These are phyloP conservation scores for Lamprologus callipterus DNA, from an alignment of 2,113 vertebrate species.

Conservation along the genomic window DNA sequence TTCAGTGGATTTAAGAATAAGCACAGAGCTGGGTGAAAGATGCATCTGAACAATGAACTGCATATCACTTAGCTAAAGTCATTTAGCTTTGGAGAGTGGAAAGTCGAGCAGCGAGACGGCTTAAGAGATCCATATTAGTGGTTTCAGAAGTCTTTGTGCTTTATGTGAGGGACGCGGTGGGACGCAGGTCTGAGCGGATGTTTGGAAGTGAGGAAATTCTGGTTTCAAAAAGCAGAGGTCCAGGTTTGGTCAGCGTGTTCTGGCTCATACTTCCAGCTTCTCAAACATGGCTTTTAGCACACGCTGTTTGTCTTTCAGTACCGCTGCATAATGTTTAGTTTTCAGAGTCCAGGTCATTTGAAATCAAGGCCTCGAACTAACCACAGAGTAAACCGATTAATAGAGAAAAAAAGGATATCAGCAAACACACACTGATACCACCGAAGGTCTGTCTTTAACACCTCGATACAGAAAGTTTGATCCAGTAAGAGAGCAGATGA, in stretches of 20 bases:
- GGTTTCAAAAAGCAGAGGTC: neutral
- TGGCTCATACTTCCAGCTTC: neutral
- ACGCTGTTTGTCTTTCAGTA: neutral
- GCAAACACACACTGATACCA: neutral
- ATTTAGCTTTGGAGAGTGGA: neutral
- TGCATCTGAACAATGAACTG: neutral
- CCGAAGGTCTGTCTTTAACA: neutral
- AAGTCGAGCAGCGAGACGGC: neutral
- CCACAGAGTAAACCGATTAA: neutral
- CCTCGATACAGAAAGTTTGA: neutral
- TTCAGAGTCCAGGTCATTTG: neutral
- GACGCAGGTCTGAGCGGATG: fast-evolving
- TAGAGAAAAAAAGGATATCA: neutral
- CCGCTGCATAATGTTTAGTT: neutral
- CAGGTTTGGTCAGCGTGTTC: neutral
- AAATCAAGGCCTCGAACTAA: neutral
- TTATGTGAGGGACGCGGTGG: neutral
- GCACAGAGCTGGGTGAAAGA: neutral
- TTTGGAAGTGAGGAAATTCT: neutral
- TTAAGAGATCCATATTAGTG: fast-evolving
- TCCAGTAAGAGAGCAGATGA: neutral
- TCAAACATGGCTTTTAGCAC: neutral
- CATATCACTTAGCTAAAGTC: neutral
- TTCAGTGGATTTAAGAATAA: neutral
- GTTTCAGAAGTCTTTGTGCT: neutral